A percentile compares a stretch with the other conserved stretches of the same genome.
These are phyloP conservation scores for Zeugodacus cucurbitae DNA, from an alignment of 1,140 invertebrate genomes.

Conservation along the genomic window DNA sequence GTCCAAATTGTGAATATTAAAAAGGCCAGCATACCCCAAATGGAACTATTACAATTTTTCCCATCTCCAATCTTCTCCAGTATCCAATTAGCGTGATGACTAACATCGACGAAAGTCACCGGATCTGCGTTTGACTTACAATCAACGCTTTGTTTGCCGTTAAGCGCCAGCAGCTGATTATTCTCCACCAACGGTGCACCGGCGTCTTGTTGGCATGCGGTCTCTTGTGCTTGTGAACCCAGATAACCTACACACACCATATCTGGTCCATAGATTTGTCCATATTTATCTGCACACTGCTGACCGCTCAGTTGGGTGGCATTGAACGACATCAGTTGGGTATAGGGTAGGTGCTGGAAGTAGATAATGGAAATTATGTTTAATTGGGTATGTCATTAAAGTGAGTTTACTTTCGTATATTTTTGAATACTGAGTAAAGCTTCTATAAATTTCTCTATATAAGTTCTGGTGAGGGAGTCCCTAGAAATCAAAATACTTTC, in stretches of 20 bases:
- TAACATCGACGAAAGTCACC: slow-evolving; percentile 53
- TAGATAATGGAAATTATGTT: neutral
- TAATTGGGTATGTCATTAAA: neutral
- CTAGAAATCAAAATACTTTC: no score
- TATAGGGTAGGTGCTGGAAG: neutral
- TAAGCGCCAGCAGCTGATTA: slow-evolving; percentile 39
- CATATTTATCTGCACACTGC: slow-evolving; percentile 13
- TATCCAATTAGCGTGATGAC: slow-evolving; percentile 58
- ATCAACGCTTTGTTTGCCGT: neutral
- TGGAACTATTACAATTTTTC: slow-evolving; percentile 54
- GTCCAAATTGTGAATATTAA: slow-evolving; percentile 56
- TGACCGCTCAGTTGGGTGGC: neutral
- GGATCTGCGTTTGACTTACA: neutral
- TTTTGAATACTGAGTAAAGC: no score
- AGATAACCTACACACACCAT: slow-evolving; percentile 13
- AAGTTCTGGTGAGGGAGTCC: no score
- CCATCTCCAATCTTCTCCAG: slow-evolving; percentile 52
- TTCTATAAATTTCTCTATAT: no score
- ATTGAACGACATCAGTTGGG: slow-evolving; percentile 35
- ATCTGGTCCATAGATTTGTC: neutral
- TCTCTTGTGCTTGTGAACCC: neutral
- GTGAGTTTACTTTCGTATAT: no score
- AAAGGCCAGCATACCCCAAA: slow-evolving; percentile 57
- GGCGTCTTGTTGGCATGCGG: slow-evolving; percentile 44
- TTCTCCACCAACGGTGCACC: slow-evolving; percentile 51